phyloP scores from a whole-genome alignment of 2,888 invertebrate genomes.

The Eucriotettix oculatus region DNA sequence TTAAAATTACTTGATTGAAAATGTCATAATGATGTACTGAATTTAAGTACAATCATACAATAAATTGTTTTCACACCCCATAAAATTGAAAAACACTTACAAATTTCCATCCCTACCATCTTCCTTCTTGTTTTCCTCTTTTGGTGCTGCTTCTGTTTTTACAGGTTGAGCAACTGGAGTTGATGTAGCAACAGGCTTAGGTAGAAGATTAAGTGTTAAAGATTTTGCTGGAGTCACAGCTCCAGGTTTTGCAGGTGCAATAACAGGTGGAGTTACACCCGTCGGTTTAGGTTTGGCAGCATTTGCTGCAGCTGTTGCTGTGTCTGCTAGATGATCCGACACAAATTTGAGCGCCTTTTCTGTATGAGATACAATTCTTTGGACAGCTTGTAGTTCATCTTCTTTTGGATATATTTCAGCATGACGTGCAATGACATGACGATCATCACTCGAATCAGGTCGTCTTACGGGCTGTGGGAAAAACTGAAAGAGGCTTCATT shows the following conservation, averaged over 20 bases:
- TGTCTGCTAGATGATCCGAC: constrained; percentile 70
- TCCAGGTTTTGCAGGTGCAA: background rate
- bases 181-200: constrained; percentile 6
- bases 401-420: constrained; percentile 88
- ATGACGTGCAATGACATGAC: constrained; percentile 86
- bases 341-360: constrained; percentile 90
- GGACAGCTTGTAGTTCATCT: constrained; percentile 73
- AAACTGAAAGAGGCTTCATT: constrained; percentile 10
- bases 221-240: background rate
- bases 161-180: constrained; percentile 14
- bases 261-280: background rate
- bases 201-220: background rate
- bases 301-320: constrained; percentile 19
- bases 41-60: too few species aligned
- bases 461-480: constrained; percentile 44
- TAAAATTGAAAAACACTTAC: constrained; percentile 31
- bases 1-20: too few species aligned
- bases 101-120: constrained; percentile 69
- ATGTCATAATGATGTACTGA: too few species aligned
- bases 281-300: constrained; percentile 4
- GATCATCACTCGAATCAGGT: constrained; percentile 88
- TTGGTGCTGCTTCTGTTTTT: constrained; percentile 18
- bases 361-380: constrained; percentile 80
- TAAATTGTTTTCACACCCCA: too few species aligned
- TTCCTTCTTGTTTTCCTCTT: constrained; percentile 40